A percentile compares a stretch with the other conserved stretches of the same genome.
Conservation (phyloP, 2,888 invertebrate genomes). For the Hirtodrosophila duncani region DNA sequence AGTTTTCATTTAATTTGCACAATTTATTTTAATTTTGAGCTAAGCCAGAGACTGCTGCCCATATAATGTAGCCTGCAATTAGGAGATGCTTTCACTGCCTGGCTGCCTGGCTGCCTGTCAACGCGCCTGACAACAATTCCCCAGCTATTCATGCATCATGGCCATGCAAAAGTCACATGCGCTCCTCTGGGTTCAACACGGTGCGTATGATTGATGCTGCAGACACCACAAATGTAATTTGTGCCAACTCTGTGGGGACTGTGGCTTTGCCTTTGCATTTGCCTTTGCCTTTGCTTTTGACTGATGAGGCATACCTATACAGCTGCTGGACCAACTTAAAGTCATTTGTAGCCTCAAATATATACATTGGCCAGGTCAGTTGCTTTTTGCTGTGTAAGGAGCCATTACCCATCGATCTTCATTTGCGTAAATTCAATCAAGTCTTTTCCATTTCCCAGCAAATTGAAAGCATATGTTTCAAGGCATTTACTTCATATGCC, state of each 20-base stretch:
- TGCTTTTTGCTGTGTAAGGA: neutral
- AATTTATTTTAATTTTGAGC: conserved; percentile 68
- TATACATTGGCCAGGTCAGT: conserved; percentile 10
- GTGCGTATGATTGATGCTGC: conserved; percentile 67
- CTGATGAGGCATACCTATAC: conserved; percentile 52
- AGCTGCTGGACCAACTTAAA: conserved; percentile 30
- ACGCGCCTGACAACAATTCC: conserved; percentile 30
- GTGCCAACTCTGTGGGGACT: conserved; percentile 47
- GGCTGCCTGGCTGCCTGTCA: conserved; percentile 22
- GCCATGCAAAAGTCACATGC: conserved; percentile 34
- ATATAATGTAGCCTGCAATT: conserved; percentile 62
- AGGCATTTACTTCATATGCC: conserved; percentile 21
- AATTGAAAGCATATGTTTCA: conserved; percentile 68
- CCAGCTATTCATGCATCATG: conserved; percentile 29
- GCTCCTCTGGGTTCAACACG: conserved; percentile 33
- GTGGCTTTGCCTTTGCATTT: conserved; percentile 20
- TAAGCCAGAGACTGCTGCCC: conserved; percentile 22
- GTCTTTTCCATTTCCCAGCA: conserved; percentile 69
- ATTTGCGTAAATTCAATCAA: conserved; percentile 60
- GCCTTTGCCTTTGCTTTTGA: conserved; percentile 29
- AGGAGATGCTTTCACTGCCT: conserved; percentile 50
- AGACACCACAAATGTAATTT: conserved; percentile 64
- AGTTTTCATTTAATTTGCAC: conserved; percentile 56
- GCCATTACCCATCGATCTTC: conserved; percentile 40
- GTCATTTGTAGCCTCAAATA: neutral